Conservation (phyloP, 2,797 vertebrate genomes). For the Arnoldichthys spilopterus region DNA sequence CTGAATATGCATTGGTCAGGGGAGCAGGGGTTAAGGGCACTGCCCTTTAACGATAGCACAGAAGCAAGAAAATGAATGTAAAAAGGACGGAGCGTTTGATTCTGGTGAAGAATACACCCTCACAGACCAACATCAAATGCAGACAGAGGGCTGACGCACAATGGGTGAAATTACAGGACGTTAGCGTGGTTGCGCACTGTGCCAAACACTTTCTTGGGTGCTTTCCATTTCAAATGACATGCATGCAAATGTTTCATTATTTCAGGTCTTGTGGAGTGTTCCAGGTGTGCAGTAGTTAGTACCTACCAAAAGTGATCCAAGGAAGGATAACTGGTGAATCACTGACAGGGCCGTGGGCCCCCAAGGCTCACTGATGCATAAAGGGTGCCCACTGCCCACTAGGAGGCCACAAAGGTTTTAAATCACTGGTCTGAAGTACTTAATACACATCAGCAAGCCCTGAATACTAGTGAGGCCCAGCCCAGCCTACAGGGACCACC, state of each 20-base stretch:
- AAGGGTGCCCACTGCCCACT: no score
- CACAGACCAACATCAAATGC: constrained; percentile 42
- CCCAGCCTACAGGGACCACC: no score
- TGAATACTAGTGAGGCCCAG: no score
- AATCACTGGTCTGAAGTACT: no score
- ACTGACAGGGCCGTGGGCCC: no score
- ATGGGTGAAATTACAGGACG: constrained; percentile 40
- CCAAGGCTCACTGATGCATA: no score
- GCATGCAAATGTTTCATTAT: not conserved
- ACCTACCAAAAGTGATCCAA: no score
- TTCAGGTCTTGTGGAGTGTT: no score
- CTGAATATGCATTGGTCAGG: constrained; percentile 49
- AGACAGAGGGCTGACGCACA: not conserved
- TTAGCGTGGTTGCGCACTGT: constrained; percentile 25
- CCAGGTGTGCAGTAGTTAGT: not conserved
- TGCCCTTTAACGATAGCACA: constrained; percentile 38
- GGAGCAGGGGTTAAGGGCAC: constrained; percentile 26
- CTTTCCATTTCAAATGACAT: constrained; percentile 24
- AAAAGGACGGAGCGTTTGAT: constrained; percentile 40
- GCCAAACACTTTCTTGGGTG: not conserved
- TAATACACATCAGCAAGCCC: no score
- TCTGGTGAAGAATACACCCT: constrained; percentile 26
- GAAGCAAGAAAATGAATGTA: constrained; percentile 19
- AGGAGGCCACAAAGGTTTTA: no score
- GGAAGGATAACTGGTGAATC: no score